Evolutionary conservation across 2,888 invertebrate species (phyloP).

Genomic region (Cantharis rustica): DNA sequence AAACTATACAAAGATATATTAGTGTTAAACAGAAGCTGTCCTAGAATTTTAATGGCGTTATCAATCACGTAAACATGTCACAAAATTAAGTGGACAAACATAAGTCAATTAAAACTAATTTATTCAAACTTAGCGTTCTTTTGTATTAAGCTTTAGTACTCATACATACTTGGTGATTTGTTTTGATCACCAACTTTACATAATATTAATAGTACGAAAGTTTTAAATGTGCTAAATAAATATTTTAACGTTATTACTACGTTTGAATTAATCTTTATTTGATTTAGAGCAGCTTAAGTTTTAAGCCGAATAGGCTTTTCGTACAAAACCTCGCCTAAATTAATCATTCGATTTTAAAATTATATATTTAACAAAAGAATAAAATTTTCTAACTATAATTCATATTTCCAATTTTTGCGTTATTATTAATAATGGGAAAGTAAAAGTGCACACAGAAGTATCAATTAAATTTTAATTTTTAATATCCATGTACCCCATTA

Average conservation of each 20-base stretch:
- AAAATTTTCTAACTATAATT: neutral
- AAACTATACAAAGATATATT: constrained; percentile 4
- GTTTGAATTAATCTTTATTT: neutral
- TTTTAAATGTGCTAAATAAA: neutral
- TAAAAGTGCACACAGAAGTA: neutral
- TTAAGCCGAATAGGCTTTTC: neutral
- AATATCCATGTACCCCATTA: neutral
- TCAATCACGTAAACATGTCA: constrained; percentile 20
- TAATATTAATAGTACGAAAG: neutral
- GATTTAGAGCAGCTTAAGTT: neutral
- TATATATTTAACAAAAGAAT: neutral
- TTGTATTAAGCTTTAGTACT: constrained; percentile 6
- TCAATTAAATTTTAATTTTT: neutral
- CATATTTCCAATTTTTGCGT: neutral
- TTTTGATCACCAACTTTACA: neutral
- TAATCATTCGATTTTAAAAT: neutral
- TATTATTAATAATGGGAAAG: neutral
- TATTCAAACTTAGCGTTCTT: constrained; percentile 7
- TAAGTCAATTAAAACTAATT: constrained; percentile 23
- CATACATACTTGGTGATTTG: neutral
- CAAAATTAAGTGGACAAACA: constrained; percentile 17
- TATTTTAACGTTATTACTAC: neutral
- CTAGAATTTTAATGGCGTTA: constrained; percentile 12
- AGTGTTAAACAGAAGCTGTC: constrained; percentile 12
- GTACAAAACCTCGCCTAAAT: neutral